phyloP scores from a whole-genome alignment of 2,113 vertebrate genomes.

The Oceanodroma tethys region DNA sequence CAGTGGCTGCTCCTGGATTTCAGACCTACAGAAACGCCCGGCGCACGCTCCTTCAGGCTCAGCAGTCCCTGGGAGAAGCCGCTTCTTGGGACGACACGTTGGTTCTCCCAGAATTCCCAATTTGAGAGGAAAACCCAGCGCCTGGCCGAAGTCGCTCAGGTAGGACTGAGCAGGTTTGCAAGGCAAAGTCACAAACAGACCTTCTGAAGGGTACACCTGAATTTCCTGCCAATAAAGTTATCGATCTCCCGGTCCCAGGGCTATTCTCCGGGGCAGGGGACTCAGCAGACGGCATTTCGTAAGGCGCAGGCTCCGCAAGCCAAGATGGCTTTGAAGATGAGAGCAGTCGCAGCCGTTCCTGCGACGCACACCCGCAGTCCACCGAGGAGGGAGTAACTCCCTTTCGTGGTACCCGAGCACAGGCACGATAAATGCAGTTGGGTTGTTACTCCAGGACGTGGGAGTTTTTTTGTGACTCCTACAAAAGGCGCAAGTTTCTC shows the following conservation, averaged over 20 bases:
- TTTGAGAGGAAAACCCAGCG: accelerated
- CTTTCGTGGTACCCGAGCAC: accelerated
- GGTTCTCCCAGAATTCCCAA: background rate
- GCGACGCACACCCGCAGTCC: background rate
- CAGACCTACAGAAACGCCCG: background rate
- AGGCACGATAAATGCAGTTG: accelerated
- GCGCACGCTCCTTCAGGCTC: background rate
- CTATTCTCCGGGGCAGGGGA: background rate
- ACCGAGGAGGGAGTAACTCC: accelerated
- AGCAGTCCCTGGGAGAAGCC: background rate
- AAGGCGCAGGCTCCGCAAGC: accelerated
- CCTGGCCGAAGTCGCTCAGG: accelerated
- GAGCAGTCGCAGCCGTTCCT: background rate
- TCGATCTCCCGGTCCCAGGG: background rate
- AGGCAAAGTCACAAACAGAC: background rate
- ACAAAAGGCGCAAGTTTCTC: background rate
- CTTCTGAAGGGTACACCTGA: background rate
- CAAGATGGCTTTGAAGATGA: background rate
- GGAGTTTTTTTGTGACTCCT: background rate
- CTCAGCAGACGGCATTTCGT: background rate
- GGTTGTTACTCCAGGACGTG: background rate
- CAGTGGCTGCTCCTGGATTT: background rate
- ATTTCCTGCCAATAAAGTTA: background rate
- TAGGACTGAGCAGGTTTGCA: background rate
- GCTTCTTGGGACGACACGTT: accelerated